phyloP scores from a whole-genome alignment of 2,113 vertebrate species.

The Vanacampus margaritifer region DNA sequence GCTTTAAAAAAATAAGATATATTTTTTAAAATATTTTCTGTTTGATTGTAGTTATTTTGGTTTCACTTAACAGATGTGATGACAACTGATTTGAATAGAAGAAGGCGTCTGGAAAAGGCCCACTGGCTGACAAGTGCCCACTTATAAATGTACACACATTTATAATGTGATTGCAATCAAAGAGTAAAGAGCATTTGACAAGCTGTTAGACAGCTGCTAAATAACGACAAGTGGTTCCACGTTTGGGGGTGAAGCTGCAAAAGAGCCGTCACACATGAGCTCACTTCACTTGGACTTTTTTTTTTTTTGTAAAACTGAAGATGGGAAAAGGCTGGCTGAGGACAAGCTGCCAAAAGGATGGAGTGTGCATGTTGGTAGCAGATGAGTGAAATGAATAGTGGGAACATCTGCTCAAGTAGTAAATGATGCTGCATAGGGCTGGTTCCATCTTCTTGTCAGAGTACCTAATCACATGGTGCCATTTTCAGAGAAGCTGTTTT shows the following conservation, averaged over 20 bases:
- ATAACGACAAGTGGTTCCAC: not conserved
- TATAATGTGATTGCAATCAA: conserved; percentile 28
- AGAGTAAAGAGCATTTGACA: conserved; percentile 21
- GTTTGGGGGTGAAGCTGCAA: conserved; percentile 3
- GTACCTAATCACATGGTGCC: not conserved
- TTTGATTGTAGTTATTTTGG: not conserved
- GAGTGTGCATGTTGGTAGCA: conserved; percentile 35
- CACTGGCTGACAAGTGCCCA: conserved; percentile 16
- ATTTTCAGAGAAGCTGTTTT: not conserved
- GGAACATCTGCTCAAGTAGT: conserved; percentile 36
- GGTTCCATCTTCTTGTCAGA: conserved; percentile 5
- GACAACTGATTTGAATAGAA: conserved; percentile 16
- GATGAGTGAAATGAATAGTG: conserved; percentile 28
- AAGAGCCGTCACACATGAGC: conserved; percentile 13
- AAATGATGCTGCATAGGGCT: conserved; percentile 35
- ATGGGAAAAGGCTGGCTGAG: conserved; percentile 13
- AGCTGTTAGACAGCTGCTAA: not conserved
- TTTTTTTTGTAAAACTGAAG: conserved; percentile 9
- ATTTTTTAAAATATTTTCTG: not conserved
- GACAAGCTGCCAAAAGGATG: conserved; percentile 25
- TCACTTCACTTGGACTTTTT: not conserved
- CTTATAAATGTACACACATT: conserved; percentile 5
- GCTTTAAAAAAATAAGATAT: no score
- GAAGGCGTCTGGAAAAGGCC: conserved; percentile 32
- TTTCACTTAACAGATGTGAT: not conserved